Conservation (phyloP, 2,888 invertebrate genomes). For the Aporophyla lueneburgensis region DNA sequence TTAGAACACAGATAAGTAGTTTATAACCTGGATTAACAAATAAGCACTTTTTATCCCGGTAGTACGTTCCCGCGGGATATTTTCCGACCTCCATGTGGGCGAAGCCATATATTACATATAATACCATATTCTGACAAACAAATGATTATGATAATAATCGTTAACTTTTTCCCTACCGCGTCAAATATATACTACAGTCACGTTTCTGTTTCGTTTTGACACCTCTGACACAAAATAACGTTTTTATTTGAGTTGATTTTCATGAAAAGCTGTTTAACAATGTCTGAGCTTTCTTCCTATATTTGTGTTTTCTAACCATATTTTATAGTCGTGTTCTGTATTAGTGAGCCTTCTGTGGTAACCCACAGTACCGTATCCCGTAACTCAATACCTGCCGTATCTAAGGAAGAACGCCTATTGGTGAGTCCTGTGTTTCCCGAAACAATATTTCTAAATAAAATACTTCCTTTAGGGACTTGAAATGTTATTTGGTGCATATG, state of each 20-base stretch:
- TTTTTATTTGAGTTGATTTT: too few species aligned
- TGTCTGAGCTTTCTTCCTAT: neutral
- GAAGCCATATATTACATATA: too few species aligned
- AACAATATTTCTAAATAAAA: conserved; percentile 89
- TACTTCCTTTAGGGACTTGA: conserved; percentile 77
- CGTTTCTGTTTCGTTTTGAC: neutral
- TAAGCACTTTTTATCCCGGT: too few species aligned
- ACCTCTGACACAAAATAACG: neutral
- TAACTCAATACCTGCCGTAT: conserved; percentile 80
- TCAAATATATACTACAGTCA: neutral
- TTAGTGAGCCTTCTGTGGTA: conserved; percentile 22
- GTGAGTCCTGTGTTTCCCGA: conserved; percentile 79
- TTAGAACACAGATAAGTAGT: too few species aligned
- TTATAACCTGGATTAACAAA: too few species aligned
- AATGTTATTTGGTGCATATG: conserved; percentile 56
- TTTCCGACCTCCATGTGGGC: too few species aligned
- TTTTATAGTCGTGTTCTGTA: neutral
- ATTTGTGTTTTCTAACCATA: neutral
- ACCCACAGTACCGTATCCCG: conserved; percentile 31
- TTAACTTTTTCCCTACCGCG: neutral
- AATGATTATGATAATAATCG: too few species aligned
- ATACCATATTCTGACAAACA: too few species aligned
- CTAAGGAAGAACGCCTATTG: conserved; percentile 75
- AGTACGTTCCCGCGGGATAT: too few species aligned
- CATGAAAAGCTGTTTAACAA: neutral